Evolutionary conservation across 2,888 invertebrate species (phyloP), one percentile per base, ranked within the genome.

Genomic region (Neoitamus cyanurus): DNA sequence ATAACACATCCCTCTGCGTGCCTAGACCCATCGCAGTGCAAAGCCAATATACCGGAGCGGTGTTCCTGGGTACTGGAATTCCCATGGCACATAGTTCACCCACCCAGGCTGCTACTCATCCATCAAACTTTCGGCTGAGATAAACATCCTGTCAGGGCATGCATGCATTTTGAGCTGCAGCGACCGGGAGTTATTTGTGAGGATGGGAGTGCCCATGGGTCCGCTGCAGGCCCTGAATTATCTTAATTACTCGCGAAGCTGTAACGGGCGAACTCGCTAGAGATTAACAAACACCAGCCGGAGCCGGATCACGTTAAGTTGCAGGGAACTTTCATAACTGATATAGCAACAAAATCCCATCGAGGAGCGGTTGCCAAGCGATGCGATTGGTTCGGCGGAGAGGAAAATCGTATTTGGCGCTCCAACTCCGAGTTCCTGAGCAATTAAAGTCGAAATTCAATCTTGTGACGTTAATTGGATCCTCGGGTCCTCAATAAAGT

Each of bases 51-150:
- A n/a, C 6, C 20, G 48, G 48, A 20, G 20, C 25, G 20, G 6
- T 7, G 34, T 34, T 3, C 34, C 34, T n/a, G n/a, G n/a, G n/a
- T n/a, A n/a, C n/a, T n/a, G 34, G 34, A 7, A 34, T 34, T 34
- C 34, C 34, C 9, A 7, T 58, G 20, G 20, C 58, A 48, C 48
- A 25, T 58, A 58, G 58, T 58, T n/a, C 42, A 58, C 34, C 31
- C 77, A 77, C 25, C 46, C 46, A 6, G 31, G 78, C 58, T 58
- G 30, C 15, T 37, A 20, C 25, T 80, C 78, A 80, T 80, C 78
- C 78, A 80, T 80, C 78, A 80, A 80, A 80, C 48, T 80, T 58
- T 42, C 78, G 58, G 58, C 31, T 31, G 78, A 80, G 78, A 80
- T 80, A 58, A 80, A 80, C 48, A 80, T 80, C 13, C 78, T 80